A percentile compares a stretch with the other conserved stretches of the same genome.
Evolutionary conservation across 92 coral and sea anemone species (phyloP).

Genomic region (Porites lobata): DNA sequence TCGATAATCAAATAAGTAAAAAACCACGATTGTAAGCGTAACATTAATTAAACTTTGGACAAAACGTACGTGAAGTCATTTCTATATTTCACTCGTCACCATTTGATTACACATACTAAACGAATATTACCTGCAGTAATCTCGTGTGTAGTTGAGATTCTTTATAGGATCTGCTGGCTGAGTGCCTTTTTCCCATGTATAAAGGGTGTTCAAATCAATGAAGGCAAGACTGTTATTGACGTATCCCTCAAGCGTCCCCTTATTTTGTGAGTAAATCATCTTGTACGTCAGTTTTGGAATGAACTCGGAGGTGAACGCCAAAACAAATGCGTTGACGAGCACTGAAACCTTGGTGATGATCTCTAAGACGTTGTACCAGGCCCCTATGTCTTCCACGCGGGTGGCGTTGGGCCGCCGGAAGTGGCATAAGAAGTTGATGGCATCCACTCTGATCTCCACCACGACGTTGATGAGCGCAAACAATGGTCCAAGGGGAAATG

Average conservation of each 20-base stretch:
- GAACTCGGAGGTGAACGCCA: constrained; percentile 93
- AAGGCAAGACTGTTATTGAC: constrained; percentile 75
- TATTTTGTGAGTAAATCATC: constrained; percentile 35
- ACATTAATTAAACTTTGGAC: no score
- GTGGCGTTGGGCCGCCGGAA: constrained; percentile 90
- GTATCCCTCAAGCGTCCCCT: constrained; percentile 73
- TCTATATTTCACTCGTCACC: no score
- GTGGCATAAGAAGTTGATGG: constrained; percentile 94
- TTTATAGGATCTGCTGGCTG: constrained; percentile 68
- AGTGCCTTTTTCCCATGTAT: constrained; percentile 65
- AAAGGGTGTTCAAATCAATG: constrained; percentile 54
- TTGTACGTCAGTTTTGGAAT: constrained; percentile 84
- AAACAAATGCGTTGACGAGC: constrained; percentile 86
- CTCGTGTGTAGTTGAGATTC: constrained; percentile 70
- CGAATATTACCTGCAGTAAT: constrained; percentile 36
- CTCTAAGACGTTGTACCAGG: constrained; percentile 83
- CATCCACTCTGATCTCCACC: constrained; percentile 92
- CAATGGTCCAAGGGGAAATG: constrained; percentile 94
- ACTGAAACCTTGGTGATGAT: constrained; percentile 77
- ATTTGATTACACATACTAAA: no score
- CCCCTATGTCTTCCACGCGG: constrained; percentile 94
- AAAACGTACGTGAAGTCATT: no score
- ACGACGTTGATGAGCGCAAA: constrained; percentile 89
- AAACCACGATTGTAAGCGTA: no score
- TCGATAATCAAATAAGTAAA: no score